Base-by-base conservation (phyloP, 1,140 invertebrate genomes). In the Macrobrachium nipponense region DNA sequence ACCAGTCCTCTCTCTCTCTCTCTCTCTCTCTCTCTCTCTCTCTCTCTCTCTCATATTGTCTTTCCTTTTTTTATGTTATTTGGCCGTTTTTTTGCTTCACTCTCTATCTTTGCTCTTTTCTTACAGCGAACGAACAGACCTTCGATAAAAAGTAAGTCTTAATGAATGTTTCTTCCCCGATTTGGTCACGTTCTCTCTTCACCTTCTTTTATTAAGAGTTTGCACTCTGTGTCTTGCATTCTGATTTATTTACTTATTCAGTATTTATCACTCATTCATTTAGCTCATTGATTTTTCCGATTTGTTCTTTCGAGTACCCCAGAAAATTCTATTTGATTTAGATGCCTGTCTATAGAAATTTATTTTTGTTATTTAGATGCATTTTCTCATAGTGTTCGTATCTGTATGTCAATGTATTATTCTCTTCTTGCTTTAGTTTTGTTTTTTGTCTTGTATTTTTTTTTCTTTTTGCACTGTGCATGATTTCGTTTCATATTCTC, bases 41-140 rank as follows among this genome's bases (percentile, higher is more conserved):
- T 77, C 77, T 44, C 60, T 27, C 60, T 44, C 51, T 62, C 51
- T 62, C 51, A 18, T 36, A 27, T 59, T 27, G 18, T 66, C 27
- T 66, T 23, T 66, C 60, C 27, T n/a, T 78, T 14, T 60, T 78
- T 58, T 51, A 17, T n/a, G 27, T 78, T 18, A 15, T 17, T 78
- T 18, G n/a, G 27, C 58, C 58, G 15, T 17, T 75, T 18, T 75
- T 75, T 18, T 75, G 17, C 43, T 18, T 44, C 77, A 20, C 20
- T 62, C 23, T 61, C 60, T 79, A 11, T 64, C 77, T 36, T 20
- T 79, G 10, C 70, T 73, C 44, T 43, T 73, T 43, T 73, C 70
- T 36, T 36, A 36, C 70, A 73, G 70, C 70, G 23, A 73, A 73
- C 70, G 70, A 73, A 73, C 70, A 73, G 70, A 43, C 44, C n/a